Percentiles rank a stretch among this genome's conserved stretches.
phyloP scores from a whole-genome alignment of 2,113 vertebrate species.

The Electrona antarctica region DNA sequence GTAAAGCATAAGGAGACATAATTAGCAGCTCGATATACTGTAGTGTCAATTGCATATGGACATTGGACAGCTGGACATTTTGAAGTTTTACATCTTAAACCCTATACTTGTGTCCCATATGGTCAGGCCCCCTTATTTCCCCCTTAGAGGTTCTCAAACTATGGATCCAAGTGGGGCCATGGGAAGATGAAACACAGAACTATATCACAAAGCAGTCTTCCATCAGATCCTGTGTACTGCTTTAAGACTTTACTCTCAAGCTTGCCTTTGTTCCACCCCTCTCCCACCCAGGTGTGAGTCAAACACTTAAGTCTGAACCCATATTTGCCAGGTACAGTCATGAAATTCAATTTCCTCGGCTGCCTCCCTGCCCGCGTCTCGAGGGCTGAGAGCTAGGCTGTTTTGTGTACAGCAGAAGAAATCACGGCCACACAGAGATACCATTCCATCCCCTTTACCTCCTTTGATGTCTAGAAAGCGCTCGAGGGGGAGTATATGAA shows the following conservation, averaged over 20 bases:
- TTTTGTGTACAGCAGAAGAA: slow-evolving; percentile 54
- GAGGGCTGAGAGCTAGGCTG: slow-evolving; percentile 53
- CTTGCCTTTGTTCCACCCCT: slow-evolving; percentile 40
- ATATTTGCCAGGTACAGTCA: slow-evolving; percentile 58
- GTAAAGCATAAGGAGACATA: too few relatives aligned
- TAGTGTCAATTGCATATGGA: too few relatives aligned
- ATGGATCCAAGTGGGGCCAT: too few relatives aligned
- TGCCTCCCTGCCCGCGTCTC: slow-evolving; percentile 60
- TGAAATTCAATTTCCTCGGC: slow-evolving; percentile 66
- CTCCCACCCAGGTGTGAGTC: slow-evolving; percentile 40
- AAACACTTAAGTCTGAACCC: slow-evolving; percentile 44
- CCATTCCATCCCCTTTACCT: slow-evolving; percentile 55
- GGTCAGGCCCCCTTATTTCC: too few relatives aligned
- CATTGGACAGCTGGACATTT: too few relatives aligned
- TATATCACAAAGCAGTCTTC: slow-evolving; percentile 18
- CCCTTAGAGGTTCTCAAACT: too few relatives aligned
- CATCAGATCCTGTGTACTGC: slow-evolving; percentile 50
- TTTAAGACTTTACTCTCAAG: not conserved
- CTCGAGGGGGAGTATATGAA: slow-evolving; percentile 60
- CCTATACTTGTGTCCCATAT: too few relatives aligned
- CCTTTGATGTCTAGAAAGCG: slow-evolving; percentile 73
- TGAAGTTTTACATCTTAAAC: too few relatives aligned
- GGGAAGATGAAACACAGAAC: slow-evolving; percentile 9
- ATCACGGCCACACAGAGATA: slow-evolving; percentile 63
- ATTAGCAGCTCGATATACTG: too few relatives aligned